phyloP scores from a whole-genome alignment of 2,797 vertebrate genomes.

The Myoxocephalus aenaeus region DNA sequence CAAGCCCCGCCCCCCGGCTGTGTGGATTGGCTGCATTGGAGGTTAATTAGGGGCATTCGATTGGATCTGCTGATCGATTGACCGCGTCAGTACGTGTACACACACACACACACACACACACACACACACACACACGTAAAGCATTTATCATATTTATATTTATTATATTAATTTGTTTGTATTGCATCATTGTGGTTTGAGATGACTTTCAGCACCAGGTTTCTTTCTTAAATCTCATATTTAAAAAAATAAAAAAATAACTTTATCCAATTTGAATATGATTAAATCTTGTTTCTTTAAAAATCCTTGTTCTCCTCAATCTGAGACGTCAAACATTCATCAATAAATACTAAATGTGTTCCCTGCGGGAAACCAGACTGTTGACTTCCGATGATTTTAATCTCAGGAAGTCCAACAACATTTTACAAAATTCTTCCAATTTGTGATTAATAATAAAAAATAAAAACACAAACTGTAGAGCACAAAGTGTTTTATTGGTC shows the following conservation, averaged over 20 bases:
- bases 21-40: constrained; percentile 61
- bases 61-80: constrained; percentile 53
- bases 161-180: too few relatives aligned
- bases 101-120: too few relatives aligned
- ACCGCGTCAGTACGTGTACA: not conserved
- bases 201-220: constrained; percentile 68
- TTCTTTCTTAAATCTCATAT: constrained; percentile 10
- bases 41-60: constrained; percentile 12
- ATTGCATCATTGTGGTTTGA: constrained; percentile 14
- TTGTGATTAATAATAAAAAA: not conserved
- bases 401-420: not conserved
- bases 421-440: not conserved
- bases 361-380: too few relatives aligned
- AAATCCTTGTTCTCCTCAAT: too few relatives aligned
- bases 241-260: too few relatives aligned
- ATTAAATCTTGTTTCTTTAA: constrained; percentile 81
- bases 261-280: not conserved
- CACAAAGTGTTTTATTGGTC: constrained; percentile 65
- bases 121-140: too few relatives aligned
- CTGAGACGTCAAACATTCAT: not conserved
- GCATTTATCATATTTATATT: too few relatives aligned
- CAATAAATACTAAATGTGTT: not conserved
- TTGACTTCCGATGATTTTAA: too few relatives aligned
- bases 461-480: not conserved
- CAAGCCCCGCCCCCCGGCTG: constrained; percentile 27